Percentiles rank a stretch among this genome's conserved stretches.
Conservation (phyloP, 2,797 vertebrate species). For the Mus minutoides region DNA sequence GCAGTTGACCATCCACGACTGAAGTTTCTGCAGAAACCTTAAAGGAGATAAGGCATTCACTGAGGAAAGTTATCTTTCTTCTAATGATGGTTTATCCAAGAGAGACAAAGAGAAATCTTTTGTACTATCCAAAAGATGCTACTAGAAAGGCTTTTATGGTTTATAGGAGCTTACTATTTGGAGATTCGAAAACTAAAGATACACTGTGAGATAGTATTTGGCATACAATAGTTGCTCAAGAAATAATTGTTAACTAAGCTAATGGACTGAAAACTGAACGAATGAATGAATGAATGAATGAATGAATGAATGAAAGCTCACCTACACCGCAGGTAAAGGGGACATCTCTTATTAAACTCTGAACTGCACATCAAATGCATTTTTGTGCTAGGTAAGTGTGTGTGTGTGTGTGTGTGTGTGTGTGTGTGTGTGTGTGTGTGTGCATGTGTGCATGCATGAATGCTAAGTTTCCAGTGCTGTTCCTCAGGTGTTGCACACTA, state of each 20-base stretch:
- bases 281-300: too few relatives aligned
- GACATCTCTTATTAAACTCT: neutral
- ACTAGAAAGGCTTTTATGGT: conserved; percentile 23
- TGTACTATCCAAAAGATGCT: conserved; percentile 3
- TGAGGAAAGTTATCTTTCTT: conserved; percentile 54
- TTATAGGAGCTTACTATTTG: conserved; percentile 17
- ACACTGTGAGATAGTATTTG: neutral
- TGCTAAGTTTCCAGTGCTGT: neutral
- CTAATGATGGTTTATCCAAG: conserved; percentile 32
- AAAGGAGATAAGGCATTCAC: conserved; percentile 26
- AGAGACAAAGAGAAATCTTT: conserved; percentile 50
- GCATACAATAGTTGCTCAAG: conserved; percentile 24
- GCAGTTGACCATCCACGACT: conserved; percentile 38
- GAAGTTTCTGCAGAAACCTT: conserved; percentile 47
- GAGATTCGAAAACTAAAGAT: conserved; percentile 37
- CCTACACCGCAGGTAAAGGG: neutral
- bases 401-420: neutral
- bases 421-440: neutral
- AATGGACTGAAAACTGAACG: neutral
- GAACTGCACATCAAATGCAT: neutral
- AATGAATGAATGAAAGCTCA: neutral
- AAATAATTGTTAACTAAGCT: conserved; percentile 15
- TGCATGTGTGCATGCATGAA: too few relatives aligned
- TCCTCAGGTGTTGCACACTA: neutral
- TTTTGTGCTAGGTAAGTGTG: neutral